phyloP scores from a whole-genome alignment of 2,888 invertebrate genomes.

The Mythimna ferrago region DNA sequence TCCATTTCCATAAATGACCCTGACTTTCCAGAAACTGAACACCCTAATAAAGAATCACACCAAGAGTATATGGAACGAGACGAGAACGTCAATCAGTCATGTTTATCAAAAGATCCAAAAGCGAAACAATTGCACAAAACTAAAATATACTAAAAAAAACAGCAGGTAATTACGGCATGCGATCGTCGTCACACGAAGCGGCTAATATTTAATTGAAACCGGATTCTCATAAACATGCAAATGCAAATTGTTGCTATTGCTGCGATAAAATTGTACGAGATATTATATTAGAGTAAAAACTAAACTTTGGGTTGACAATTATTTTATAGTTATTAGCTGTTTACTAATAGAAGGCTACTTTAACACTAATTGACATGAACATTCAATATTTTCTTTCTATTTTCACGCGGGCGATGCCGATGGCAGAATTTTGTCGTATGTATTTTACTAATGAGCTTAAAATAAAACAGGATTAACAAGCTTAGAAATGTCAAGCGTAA shows the following conservation, averaged over 20 bases:
- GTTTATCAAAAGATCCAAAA: background rate
- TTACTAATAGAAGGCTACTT: too few species aligned
- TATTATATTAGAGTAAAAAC: background rate
- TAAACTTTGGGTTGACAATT: background rate
- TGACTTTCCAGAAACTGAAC: too few species aligned
- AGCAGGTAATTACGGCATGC: background rate
- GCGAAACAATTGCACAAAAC: background rate
- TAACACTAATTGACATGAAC: too few species aligned
- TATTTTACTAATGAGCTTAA: too few species aligned
- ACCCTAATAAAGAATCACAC: background rate
- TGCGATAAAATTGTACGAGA: background rate
- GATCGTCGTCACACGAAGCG: constrained; percentile 8
- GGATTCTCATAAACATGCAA: constrained; percentile 25
- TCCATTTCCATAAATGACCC: too few species aligned
- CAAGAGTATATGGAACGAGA: background rate
- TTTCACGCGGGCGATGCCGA: too few species aligned
- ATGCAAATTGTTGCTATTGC: background rate
- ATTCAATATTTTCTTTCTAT: too few species aligned
- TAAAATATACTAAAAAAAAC: background rate
- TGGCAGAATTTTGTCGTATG: too few species aligned
- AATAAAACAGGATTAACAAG: too few species aligned
- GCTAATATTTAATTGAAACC: constrained; percentile 38
- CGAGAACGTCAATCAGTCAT: background rate
- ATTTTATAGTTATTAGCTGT: background rate
- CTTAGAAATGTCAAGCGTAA: too few species aligned